Conservation (phyloP, 2,888 invertebrate species). For the Nephrotoma guestfalica region DNA sequence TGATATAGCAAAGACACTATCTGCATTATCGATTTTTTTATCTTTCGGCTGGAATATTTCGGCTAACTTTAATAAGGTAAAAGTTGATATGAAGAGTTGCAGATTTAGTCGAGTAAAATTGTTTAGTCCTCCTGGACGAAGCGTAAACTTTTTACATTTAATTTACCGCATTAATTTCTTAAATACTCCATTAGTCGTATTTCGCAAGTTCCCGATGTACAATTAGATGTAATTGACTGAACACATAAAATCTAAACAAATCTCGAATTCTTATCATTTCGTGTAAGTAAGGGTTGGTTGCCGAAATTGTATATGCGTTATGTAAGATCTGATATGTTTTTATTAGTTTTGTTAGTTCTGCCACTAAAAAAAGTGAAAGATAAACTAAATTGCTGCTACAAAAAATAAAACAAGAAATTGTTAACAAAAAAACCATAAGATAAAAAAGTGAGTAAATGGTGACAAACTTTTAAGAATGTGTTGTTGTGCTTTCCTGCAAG, state of each 20-base stretch:
- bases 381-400: background rate
- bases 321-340: background rate
- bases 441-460: background rate
- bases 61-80: too few species aligned
- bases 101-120: background rate
- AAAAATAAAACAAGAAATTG: background rate
- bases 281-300: background rate
- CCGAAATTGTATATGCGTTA: background rate
- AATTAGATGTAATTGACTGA: background rate
- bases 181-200: background rate
- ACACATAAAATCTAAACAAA: background rate
- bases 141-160: background rate
- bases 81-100: too few species aligned
- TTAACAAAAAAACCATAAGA: background rate
- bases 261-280: background rate
- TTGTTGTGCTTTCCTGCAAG: background rate
- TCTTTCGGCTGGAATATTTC: too few species aligned
- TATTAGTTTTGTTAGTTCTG: background rate
- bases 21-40: too few species aligned
- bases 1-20: too few species aligned
- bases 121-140: background rate
- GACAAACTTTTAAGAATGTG: background rate
- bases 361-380: background rate
- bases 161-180: background rate
- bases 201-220: background rate